phyloP scores from a whole-genome alignment of 92 coral and sea anemone genomes.

The Chrysogorgia sp. region DNA sequence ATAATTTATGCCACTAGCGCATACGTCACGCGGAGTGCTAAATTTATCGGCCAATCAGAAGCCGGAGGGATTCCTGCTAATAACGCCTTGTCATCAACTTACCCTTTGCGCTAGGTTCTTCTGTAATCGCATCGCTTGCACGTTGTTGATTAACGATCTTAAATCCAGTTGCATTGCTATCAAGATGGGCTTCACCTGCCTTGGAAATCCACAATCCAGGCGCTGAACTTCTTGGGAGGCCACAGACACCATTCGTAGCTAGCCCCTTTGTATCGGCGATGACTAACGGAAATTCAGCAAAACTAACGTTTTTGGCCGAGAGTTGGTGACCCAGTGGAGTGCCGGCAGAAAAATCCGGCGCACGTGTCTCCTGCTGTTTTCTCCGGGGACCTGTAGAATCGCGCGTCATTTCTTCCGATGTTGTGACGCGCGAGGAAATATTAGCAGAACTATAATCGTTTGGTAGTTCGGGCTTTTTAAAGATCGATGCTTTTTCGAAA shows the following conservation, averaged over 20 bases:
- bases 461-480: background rate
- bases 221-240: background rate
- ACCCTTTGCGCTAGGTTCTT: background rate
- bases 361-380: background rate
- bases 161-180: background rate
- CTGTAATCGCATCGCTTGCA: no score
- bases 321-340: background rate
- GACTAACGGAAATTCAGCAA: constrained; percentile 18
- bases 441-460: background rate
- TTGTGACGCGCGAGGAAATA: background rate
- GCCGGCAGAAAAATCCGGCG: background rate
- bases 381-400: background rate
- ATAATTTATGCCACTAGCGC: no score
- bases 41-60: no score
- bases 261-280: background rate
- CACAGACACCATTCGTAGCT: background rate
- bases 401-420: background rate
- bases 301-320: constrained; percentile 29
- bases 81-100: no score
- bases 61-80: no score
- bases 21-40: no score
- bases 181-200: background rate
- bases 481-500: background rate
- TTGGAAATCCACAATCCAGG: background rate
- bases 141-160: no score